Conservation (phyloP, 2,113 vertebrate genomes). For the Thermophis baileyi region DNA sequence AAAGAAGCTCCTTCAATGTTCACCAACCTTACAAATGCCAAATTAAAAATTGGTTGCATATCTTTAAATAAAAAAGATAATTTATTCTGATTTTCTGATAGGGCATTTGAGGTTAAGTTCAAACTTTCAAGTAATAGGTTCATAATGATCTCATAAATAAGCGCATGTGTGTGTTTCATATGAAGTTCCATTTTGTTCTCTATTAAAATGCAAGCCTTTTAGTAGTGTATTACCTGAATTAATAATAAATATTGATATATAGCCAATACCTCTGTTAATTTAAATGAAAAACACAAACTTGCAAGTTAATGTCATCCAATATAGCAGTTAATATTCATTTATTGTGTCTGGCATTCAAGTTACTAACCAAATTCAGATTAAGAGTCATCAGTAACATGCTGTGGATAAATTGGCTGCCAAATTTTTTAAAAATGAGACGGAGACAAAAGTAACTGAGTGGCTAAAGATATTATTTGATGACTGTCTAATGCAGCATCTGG, state of each 20-base stretch:
- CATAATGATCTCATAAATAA: background rate
- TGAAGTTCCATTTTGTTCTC: background rate
- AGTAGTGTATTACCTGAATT: background rate
- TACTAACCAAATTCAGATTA: background rate
- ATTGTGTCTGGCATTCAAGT: background rate
- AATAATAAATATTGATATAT: background rate
- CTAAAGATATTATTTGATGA: conserved; percentile 3
- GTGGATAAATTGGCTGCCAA: background rate
- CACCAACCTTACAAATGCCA: background rate
- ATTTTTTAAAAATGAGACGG: background rate
- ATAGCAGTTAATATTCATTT: background rate
- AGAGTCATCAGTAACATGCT: background rate
- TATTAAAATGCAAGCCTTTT: background rate
- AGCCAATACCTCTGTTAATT: background rate
- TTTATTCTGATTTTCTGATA: background rate
- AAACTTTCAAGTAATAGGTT: background rate
- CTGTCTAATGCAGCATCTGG: background rate
- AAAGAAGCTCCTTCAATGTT: background rate
- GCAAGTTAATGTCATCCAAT: background rate
- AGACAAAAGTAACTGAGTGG: background rate
- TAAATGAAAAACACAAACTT: background rate
- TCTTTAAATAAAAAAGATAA: background rate
- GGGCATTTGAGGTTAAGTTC: background rate
- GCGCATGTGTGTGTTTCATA: background rate
- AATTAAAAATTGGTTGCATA: background rate